Percentiles rank a stretch among this genome's conserved stretches.
These are phyloP conservation scores for Willowsia nigromaculata DNA, from an alignment of 2,888 invertebrate genomes.

Conservation along the genomic window DNA sequence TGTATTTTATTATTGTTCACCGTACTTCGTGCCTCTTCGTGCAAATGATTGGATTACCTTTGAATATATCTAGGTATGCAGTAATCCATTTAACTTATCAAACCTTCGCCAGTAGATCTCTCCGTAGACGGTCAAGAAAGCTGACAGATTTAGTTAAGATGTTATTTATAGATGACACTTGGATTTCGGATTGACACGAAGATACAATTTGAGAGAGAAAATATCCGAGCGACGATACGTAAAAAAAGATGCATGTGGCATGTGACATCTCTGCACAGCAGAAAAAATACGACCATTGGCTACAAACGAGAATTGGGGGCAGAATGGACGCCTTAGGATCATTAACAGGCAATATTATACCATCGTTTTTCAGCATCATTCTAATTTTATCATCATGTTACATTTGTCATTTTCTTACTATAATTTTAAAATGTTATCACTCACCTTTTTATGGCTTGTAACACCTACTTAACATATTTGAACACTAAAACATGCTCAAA, in stretches of 20 bases:
- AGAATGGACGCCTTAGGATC: conserved; percentile 45
- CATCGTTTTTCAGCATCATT: background rate
- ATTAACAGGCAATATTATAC: conserved; percentile 4
- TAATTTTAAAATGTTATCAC: conserved; percentile 8
- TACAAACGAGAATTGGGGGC: conserved; percentile 40
- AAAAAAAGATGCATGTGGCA: background rate
- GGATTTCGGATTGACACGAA: background rate
- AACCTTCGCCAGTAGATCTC: background rate
- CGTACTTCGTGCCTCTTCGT: background rate
- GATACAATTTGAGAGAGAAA: background rate
- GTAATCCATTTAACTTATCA: background rate
- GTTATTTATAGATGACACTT: background rate
- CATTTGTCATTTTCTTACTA: conserved; percentile 20
- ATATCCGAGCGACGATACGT: background rate
- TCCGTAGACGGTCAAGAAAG: background rate
- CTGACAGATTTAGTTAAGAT: background rate
- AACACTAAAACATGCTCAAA: background rate
- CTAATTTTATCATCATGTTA: conserved; percentile 12
- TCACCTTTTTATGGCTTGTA: conserved; percentile 13
- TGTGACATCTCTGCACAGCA: background rate
- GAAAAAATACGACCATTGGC: no score
- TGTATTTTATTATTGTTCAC: background rate
- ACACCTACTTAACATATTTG: background rate
- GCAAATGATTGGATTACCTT: conserved; percentile 22
- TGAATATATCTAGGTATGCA: background rate